Percentiles rank a stretch among this genome's conserved stretches.
Conservation (phyloP, 1,140 invertebrate species). For the Hesperophylax magnus region DNA sequence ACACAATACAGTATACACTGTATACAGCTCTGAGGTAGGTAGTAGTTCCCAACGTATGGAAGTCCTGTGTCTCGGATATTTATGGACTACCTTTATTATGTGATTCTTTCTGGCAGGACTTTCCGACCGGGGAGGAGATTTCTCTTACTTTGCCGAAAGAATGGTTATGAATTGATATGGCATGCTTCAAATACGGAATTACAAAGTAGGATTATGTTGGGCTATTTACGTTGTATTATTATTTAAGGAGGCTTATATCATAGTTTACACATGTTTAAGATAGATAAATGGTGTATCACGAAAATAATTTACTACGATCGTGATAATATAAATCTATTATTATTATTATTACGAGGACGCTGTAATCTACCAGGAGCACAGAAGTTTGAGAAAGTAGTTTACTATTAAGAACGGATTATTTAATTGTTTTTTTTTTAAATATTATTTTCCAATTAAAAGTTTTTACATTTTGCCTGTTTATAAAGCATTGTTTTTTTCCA, state of each 20-base stretch:
- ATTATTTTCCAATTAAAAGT: too few relatives aligned
- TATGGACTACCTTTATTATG: conserved; percentile 38
- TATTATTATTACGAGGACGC: too few relatives aligned
- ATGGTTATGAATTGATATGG: conserved; percentile 42
- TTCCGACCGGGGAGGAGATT: conserved; percentile 24
- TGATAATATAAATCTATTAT: background rate
- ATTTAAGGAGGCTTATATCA: background rate
- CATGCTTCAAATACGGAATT: conserved; percentile 23
- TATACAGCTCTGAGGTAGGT: too few relatives aligned
- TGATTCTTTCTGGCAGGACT: conserved; percentile 13
- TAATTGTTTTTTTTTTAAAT: too few relatives aligned
- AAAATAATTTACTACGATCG: background rate
- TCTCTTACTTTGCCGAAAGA: conserved; percentile 26
- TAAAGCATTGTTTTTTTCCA: too few relatives aligned
- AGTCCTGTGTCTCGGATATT: conserved; percentile 12
- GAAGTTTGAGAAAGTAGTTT: too few relatives aligned
- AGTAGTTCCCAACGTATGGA: too few relatives aligned
- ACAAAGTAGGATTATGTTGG: background rate
- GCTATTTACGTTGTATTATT: background rate
- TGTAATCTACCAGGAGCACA: too few relatives aligned
- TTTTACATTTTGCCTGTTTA: too few relatives aligned
- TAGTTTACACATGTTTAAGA: background rate
- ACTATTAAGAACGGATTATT: too few relatives aligned
- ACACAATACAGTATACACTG: too few relatives aligned
- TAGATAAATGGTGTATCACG: background rate